Conservation (phyloP, 2,797 vertebrate genomes). For the Anabas testudineus region DNA sequence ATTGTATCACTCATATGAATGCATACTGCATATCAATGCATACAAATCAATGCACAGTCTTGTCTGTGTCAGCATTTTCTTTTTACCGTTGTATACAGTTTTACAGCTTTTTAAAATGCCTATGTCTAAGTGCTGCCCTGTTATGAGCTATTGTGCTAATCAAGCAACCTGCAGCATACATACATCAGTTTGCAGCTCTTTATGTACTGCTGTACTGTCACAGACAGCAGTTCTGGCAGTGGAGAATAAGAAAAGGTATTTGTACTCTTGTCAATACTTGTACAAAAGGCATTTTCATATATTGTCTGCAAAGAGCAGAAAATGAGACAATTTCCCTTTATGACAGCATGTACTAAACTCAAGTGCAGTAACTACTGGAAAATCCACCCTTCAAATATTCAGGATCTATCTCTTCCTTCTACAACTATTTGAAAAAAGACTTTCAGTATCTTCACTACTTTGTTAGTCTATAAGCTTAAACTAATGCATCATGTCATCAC, state of each 20-base stretch:
- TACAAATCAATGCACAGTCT: slow-evolving; percentile 4
- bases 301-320: slow-evolving; percentile 3
- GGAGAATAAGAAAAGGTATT: not conserved
- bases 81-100: slow-evolving; percentile 3
- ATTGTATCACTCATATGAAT: not conserved
- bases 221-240: not conserved
- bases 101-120: not conserved
- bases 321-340: not conserved
- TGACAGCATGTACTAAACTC: not conserved
- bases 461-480: too few relatives aligned
- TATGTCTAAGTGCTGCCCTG: not conserved
- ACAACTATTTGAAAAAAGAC: too few relatives aligned
- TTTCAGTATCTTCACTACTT: too few relatives aligned
- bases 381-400: not conserved
- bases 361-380: not conserved
- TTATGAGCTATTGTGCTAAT: not conserved
- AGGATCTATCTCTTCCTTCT: not conserved
- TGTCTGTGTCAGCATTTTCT: not conserved
- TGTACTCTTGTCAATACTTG: not conserved
- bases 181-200: slow-evolving; percentile 4
- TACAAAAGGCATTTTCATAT: not conserved
- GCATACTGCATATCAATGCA: slow-evolving; percentile 6
- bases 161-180: not conserved
- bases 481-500: too few relatives aligned
- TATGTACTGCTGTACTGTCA: not conserved